A percentile compares a stretch with the other conserved stretches of the same genome.
Conservation (phyloP, 2,113 vertebrate genomes). For the Anolis sagrei region DNA sequence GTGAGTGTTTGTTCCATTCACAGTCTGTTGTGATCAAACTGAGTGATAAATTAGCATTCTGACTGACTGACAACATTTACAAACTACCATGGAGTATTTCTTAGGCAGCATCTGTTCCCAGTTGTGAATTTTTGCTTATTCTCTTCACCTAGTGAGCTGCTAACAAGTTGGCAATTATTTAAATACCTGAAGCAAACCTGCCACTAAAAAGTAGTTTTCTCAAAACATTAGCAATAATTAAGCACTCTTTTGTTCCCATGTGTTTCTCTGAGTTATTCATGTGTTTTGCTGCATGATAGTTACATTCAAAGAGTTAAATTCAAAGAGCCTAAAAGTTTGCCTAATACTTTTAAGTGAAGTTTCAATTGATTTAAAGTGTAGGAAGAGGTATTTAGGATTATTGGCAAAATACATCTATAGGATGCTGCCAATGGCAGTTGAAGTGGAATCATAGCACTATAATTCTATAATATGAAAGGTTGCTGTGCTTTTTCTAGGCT, state of each 20-base stretch:
- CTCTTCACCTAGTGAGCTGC: conserved; percentile 1
- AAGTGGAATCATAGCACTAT: no score
- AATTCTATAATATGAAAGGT: no score
- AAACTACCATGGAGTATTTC: rapidly evolving
- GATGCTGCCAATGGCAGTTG: no score
- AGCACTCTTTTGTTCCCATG: conserved; percentile 55
- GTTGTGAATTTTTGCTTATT: background rate
- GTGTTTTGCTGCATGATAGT: conserved; percentile 58
- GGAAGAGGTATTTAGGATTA: no score
- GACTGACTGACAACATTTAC: conserved; percentile 5
- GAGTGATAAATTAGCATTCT: background rate
- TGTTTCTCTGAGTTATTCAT: conserved; percentile 65
- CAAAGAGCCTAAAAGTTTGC: conserved; percentile 52
- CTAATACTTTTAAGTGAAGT: conserved; percentile 56
- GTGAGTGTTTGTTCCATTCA: background rate
- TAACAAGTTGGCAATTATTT: conserved; percentile 13
- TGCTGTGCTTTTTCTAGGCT: no score
- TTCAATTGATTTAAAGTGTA: background rate
- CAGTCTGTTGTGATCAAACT: conserved; percentile 22
- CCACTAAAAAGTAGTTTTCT: background rate
- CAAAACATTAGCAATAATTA: conserved; percentile 54
- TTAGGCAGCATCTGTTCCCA: conserved; percentile 5
- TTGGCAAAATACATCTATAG: no score
- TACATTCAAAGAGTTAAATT: conserved; percentile 66
- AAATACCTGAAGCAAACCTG: conserved; percentile 15